Conservation (phyloP, 2,888 invertebrate species). For the Patella pellucida region DNA sequence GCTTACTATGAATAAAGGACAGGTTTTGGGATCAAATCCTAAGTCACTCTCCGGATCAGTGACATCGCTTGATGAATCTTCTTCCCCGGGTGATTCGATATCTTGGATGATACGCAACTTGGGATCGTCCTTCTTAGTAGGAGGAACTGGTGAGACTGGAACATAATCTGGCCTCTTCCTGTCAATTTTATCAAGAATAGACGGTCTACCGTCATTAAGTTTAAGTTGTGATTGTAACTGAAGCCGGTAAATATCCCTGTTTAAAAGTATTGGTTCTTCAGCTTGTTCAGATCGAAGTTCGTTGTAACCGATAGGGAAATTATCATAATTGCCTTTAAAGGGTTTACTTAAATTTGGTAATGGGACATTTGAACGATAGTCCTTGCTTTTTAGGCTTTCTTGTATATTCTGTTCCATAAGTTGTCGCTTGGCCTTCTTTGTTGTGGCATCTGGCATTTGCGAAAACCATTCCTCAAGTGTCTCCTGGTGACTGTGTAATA, state of each 20-base stretch:
- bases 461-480: constrained; percentile 2
- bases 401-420: constrained; percentile 1
- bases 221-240: not conserved
- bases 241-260: not conserved
- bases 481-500: not conserved
- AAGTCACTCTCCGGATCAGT: not conserved
- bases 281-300: not conserved
- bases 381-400: not conserved
- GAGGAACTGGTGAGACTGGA: not conserved
- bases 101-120: too few species aligned
- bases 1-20: not conserved
- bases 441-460: not conserved
- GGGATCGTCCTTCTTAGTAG: not conserved
- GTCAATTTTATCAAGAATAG: not conserved
- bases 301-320: not conserved
- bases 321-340: not conserved
- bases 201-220: not conserved
- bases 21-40: not conserved
- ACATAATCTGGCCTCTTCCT: not conserved
- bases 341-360: not conserved
- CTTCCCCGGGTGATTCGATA: not conserved
- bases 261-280: not conserved
- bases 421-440: not conserved
- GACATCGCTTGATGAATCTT: not conserved
- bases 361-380: not conserved